phyloP scores from a whole-genome alignment of 1,140 invertebrate genomes.

The Drosophila jambulina region DNA sequence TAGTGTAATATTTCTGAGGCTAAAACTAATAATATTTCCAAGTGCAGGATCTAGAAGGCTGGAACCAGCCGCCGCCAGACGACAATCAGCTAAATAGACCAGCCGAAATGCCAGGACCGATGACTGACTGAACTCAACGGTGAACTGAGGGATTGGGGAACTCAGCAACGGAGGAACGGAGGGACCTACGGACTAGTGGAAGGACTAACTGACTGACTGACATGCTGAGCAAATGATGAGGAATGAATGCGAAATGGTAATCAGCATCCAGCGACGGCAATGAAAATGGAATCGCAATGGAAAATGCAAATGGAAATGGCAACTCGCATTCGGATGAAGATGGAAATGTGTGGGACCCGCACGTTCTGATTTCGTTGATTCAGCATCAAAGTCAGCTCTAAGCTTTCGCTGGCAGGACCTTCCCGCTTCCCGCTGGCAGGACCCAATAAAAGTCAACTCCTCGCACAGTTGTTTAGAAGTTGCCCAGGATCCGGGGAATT shows the following conservation, averaged over 20 bases:
- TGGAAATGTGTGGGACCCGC: conserved; percentile 56
- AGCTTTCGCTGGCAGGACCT: background rate
- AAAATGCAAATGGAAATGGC: conserved; percentile 52
- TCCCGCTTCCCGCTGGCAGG: background rate
- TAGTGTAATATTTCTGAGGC: background rate
- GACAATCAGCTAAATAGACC: conserved; percentile 77
- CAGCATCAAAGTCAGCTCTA: conserved; percentile 50
- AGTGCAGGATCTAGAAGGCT: background rate
- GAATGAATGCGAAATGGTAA: conserved; percentile 81
- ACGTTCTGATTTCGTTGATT: conserved; percentile 62
- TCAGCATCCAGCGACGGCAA: conserved; percentile 72
- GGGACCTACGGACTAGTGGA: conserved; percentile 10
- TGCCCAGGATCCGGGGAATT: conserved; percentile 9
- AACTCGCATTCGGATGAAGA: conserved; percentile 25
- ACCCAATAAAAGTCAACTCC: conserved; percentile 44
- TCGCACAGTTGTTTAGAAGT: conserved; percentile 48
- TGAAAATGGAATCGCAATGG: conserved; percentile 69
- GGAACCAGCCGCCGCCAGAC: conserved; percentile 15
- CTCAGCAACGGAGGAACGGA: background rate
- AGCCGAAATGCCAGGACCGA: conserved; percentile 61
- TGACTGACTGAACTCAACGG: conserved; percentile 27
- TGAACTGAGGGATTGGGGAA: background rate
- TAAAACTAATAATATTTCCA: background rate
- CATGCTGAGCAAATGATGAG: conserved; percentile 81
- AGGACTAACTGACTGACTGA: conserved; percentile 62